A percentile compares a stretch with the other conserved stretches of the same genome.
Evolutionary conservation across 2,888 invertebrate species (phyloP).

Genomic region (Beris chalybata): DNA sequence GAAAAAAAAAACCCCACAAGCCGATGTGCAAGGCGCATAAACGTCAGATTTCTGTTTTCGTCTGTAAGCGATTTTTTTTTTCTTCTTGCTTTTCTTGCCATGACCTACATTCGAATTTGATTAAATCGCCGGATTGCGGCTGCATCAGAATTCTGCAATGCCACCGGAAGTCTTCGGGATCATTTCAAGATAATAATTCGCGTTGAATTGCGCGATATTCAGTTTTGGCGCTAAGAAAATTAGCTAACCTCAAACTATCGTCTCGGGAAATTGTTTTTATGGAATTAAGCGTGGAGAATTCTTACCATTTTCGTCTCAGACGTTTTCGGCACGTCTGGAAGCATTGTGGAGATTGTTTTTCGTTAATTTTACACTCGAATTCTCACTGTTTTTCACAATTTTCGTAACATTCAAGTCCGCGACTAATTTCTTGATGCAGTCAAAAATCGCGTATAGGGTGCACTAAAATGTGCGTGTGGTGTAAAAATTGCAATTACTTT

Average conservation of each 20-base stretch:
- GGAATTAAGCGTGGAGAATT: not conserved
- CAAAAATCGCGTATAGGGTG: slow-evolving; percentile 2
- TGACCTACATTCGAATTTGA: slow-evolving; percentile 24
- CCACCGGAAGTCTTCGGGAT: not conserved
- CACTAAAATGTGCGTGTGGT: no score
- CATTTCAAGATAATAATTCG: not conserved
- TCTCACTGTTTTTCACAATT: slow-evolving; percentile 5
- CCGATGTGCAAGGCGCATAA: not conserved
- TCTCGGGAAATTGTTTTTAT: slow-evolving; percentile 26
- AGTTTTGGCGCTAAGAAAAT: slow-evolving; percentile 37
- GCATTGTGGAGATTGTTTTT: slow-evolving; percentile 26
- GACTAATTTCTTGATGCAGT: not conserved
- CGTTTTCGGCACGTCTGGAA: slow-evolving; percentile 36
- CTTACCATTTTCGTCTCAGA: slow-evolving; percentile 37
- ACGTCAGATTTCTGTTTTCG: slow-evolving; percentile 21
- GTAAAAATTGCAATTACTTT: no score
- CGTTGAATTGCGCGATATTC: slow-evolving; percentile 7
- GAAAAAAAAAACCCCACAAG: not conserved
- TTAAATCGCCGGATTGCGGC: not conserved
- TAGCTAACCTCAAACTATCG: slow-evolving; percentile 33
- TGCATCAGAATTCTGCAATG: not conserved
- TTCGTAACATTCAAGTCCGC: not conserved
- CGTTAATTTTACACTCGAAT: not conserved
- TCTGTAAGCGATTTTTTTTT: slow-evolving; percentile 12
- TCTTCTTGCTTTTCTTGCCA: not conserved